Evolutionary conservation across 2,888 invertebrate genomes (phyloP).

Genomic region (Drosophila acutilabella): DNA sequence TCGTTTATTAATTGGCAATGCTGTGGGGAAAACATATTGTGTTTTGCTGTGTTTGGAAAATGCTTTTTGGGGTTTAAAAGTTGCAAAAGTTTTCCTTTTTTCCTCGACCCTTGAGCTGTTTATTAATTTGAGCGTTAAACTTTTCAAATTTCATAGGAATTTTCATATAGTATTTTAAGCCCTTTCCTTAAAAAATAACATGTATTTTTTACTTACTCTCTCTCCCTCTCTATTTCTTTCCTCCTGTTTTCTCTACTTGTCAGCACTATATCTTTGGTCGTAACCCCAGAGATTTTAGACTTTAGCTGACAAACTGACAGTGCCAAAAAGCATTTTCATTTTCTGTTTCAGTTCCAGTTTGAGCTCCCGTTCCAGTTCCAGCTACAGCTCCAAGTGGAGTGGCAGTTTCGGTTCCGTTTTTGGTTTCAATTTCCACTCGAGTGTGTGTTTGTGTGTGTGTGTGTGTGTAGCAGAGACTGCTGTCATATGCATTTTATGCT

Average conservation of each 20-base stretch:
- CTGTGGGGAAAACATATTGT: neutral
- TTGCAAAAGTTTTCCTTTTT: constrained; percentile 4
- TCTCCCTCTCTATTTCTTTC: neutral
- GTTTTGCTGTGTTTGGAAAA: neutral
- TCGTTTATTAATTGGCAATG: constrained; percentile 1
- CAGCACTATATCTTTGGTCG: constrained; percentile 12
- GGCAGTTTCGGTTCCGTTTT: constrained; percentile 1
- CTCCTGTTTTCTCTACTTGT: neutral
- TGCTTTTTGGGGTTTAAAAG: constrained; percentile 5
- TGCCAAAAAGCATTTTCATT: constrained; percentile 2
- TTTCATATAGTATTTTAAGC: neutral
- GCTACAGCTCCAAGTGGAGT: constrained; percentile 7
- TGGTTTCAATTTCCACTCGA: constrained; percentile 1
- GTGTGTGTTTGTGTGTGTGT: neutral
- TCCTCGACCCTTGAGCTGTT: neutral
- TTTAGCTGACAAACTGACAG: constrained; percentile 21
- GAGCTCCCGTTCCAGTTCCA: neutral
- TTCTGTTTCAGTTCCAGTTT: constrained; percentile 2
- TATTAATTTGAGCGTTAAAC: constrained; percentile 12
- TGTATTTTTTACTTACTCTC: neutral
- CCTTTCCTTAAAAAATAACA: neutral
- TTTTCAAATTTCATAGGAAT: constrained; percentile 14
- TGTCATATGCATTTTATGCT: constrained; percentile 61
- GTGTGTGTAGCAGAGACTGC: constrained; percentile 21
- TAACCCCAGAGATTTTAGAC: constrained; percentile 12